Conservation (phyloP, 1,140 invertebrate genomes). For the Drosophila setifemur region DNA sequence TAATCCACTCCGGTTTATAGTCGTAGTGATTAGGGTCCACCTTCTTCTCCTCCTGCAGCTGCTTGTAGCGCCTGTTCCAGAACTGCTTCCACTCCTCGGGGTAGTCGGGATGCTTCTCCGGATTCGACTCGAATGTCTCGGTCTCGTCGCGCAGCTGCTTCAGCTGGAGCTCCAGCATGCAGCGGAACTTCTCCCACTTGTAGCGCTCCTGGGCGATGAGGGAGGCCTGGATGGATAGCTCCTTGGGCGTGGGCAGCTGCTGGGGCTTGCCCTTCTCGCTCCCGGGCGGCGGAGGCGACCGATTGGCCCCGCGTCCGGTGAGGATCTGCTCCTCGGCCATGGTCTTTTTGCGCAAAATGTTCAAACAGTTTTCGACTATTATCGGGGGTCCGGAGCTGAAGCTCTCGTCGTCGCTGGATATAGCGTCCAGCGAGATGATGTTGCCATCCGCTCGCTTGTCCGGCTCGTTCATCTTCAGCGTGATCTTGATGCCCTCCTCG, state of each 20-base stretch:
- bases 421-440: constrained; percentile 66
- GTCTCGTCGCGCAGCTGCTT: constrained; percentile 84
- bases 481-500: not conserved
- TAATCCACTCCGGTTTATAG: constrained; percentile 93
- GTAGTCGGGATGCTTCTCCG: constrained; percentile 92
- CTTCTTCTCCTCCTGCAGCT: constrained; percentile 88
- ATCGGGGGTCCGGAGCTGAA: constrained; percentile 16
- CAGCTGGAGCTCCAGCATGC: constrained; percentile 71
- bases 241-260: constrained; percentile 70
- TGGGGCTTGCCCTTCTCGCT: not conserved
- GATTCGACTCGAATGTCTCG: constrained; percentile 90
- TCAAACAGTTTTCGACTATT: no score
- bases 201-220: constrained; percentile 83
- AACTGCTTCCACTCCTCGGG: constrained; percentile 94
- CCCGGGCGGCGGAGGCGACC: constrained; percentile 43
- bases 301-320: constrained; percentile 46
- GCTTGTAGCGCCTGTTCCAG: constrained; percentile 91
- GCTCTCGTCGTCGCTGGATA: constrained; percentile 71
- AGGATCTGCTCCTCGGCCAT: constrained; percentile 36
- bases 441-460: constrained; percentile 11
- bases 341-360: constrained; percentile 12
- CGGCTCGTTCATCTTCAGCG: constrained; percentile 2
- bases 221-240: constrained; percentile 71
- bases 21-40: constrained; percentile 90
- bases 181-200: constrained; percentile 84